phyloP scores from a whole-genome alignment of 2,888 invertebrate species.

The Micoletzkya japonica region DNA sequence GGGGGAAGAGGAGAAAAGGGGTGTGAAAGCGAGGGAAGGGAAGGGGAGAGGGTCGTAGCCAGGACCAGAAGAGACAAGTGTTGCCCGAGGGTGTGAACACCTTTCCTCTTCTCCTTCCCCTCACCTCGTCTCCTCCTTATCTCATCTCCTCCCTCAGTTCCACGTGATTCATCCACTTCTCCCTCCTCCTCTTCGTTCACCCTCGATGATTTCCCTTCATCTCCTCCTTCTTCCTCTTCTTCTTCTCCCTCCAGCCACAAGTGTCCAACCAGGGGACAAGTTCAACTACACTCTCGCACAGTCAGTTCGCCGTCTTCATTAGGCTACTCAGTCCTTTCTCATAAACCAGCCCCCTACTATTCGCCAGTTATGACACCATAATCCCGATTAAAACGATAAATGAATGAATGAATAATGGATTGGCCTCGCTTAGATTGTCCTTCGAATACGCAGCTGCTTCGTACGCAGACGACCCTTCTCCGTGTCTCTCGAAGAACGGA shows the following conservation, averaged over 20 bases:
- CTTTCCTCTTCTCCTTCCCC: background rate
- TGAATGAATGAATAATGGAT: background rate
- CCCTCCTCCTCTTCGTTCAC: constrained; percentile 85
- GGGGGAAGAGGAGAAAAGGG: background rate
- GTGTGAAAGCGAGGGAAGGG: background rate
- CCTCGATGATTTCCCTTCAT: constrained; percentile 7
- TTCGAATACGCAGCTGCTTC: constrained; percentile 45
- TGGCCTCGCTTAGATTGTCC: background rate
- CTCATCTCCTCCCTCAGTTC: background rate
- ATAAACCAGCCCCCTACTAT: too few species aligned
- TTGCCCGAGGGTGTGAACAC: background rate
- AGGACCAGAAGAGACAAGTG: background rate
- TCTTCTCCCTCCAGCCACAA: too few species aligned
- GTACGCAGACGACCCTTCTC: constrained; percentile 50
- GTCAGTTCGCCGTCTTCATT: too few species aligned
- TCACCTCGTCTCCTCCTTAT: background rate
- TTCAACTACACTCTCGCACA: too few species aligned
- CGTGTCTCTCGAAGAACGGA: constrained; percentile 49
- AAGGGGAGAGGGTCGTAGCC: background rate
- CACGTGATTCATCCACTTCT: constrained; percentile 77
- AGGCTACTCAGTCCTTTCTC: too few species aligned
- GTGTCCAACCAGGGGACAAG: too few species aligned
- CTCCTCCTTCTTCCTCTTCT: background rate
- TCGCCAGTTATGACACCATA: too few species aligned
- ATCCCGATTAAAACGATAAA: too few species aligned